Conservation (phyloP, 2,797 vertebrate genomes). For the Pangasius krempfi region DNA sequence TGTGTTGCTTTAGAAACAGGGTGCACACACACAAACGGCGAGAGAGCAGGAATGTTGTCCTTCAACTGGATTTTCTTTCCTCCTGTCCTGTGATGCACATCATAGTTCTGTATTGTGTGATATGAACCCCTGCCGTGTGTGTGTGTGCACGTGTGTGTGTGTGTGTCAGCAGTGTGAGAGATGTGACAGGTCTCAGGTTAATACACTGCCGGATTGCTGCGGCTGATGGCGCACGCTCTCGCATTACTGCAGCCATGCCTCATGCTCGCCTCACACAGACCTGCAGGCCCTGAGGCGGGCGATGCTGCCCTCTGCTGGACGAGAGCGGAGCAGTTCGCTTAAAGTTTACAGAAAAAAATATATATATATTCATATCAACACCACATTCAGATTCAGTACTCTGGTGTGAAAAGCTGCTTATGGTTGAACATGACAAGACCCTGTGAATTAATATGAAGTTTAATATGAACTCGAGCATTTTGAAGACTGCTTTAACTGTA, state of each 20-base stretch:
- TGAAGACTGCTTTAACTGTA: not conserved
- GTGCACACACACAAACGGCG: not conserved
- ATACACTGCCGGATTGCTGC: conserved; percentile 71
- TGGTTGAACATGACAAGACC: not conserved
- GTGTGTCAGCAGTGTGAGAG: conserved; percentile 39
- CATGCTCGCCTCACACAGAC: conserved; percentile 71
- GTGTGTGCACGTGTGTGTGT: conserved; percentile 3
- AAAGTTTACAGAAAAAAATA: not conserved
- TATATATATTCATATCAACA: not conserved
- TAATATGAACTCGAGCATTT: not conserved
- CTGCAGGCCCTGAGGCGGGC: conserved; percentile 62
- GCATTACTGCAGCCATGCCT: conserved; percentile 79
- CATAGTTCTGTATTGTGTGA: conserved; percentile 4
- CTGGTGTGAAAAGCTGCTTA: not conserved
- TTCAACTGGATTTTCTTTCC: conserved; percentile 16
- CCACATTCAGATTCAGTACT: not conserved
- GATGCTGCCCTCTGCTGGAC: conserved; percentile 73
- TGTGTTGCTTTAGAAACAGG: not conserved
- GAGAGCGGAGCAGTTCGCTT: not conserved
- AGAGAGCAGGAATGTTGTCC: conserved; percentile 26
- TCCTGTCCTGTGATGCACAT: conserved; percentile 1
- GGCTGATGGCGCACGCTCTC: conserved; percentile 82
- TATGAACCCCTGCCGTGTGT: not conserved
- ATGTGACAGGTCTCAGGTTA: conserved; percentile 36
- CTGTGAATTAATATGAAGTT: not conserved